Conservation (phyloP, 1,140 invertebrate species). For the Oreohelix idahoensis region DNA sequence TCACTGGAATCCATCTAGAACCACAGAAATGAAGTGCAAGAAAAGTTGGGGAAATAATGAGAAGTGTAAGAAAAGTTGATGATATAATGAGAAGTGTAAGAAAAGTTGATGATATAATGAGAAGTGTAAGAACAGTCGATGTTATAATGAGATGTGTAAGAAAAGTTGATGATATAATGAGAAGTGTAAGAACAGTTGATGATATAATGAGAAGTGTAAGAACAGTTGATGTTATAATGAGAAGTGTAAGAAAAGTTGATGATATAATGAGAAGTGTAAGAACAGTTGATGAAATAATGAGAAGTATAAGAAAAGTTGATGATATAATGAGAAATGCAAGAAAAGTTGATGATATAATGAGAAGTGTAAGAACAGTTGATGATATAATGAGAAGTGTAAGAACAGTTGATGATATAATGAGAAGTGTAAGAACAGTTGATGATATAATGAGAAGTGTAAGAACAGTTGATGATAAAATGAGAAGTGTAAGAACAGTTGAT, state of each 20-base stretch:
- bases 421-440: no score
- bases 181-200: not conserved
- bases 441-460: no score
- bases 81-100: not conserved
- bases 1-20: constrained; percentile 37
- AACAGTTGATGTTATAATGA: not conserved
- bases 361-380: no score
- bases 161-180: not conserved
- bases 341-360: no score
- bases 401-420: no score
- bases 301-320: not conserved
- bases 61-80: not conserved
- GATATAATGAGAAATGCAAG: not conserved
- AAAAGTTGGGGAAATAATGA: not conserved
- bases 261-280: not conserved
- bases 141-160: not conserved
- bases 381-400: no score
- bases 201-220: not conserved
- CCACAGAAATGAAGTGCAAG: constrained; percentile 19
- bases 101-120: not conserved
- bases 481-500: no score
- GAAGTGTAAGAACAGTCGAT: not conserved
- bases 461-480: no score
- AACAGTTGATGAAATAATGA: not conserved
- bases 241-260: not conserved